These are phyloP conservation scores for Mastomys natalensis DNA, from an alignment of 2,113 vertebrate species.

Conservation along the genomic window DNA sequence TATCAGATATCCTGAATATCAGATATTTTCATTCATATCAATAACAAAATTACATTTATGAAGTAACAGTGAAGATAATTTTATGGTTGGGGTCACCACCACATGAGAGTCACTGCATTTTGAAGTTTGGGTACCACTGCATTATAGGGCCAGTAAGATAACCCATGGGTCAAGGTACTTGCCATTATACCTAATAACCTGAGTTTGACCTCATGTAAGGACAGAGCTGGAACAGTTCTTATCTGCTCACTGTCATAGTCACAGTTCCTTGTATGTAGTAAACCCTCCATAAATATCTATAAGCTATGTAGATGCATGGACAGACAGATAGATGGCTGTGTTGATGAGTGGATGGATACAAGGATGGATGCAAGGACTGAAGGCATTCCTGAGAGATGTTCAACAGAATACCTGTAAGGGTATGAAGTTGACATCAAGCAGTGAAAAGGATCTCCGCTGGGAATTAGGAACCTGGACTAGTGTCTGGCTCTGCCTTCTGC, in stretches of 20 bases:
- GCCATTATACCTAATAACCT: neutral
- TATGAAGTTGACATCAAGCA: neutral
- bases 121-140: no score
- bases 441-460: neutral
- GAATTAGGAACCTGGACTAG: neutral
- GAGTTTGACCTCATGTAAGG: neutral
- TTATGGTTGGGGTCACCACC: neutral
- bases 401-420: neutral
- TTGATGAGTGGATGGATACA: neutral
- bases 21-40: neutral
- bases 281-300: neutral
- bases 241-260: neutral
- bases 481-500: neutral
- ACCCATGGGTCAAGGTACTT: neutral
- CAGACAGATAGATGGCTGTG: no score
- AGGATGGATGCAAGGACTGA: no score
- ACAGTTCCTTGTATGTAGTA: neutral
- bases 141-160: neutral
- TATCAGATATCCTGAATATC: neutral
- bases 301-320: neutral
- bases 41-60: neutral
- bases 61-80: neutral
- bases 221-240: neutral
- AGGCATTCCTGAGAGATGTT: neutral
- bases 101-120: neutral